Base-by-base conservation (phyloP, 2,888 invertebrate species). In the Osmoderma eremita region DNA sequence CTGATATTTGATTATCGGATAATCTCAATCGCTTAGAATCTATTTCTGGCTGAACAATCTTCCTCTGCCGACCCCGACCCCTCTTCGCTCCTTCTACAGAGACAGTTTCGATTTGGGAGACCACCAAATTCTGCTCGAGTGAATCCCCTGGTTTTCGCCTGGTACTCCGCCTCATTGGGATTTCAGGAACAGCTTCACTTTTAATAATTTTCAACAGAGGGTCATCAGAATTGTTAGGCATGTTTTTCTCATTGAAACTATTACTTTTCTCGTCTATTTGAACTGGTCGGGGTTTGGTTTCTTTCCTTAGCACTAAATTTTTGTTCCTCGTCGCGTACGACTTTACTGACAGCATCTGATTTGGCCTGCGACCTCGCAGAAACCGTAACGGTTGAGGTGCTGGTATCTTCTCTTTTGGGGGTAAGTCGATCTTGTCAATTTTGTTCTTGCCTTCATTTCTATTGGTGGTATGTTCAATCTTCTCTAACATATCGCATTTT, bases 11-110 rank as follows among this genome's bases (percentile, higher is more conserved):
- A 63, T 50, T 63, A 41, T 63, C 42, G n/a, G 63, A 63, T 5
- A 63, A 30, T 15, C 50, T 41, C 20, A 63, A 42, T 39, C 63
- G 49, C 24, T 63, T 63, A 13, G 63, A 56, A 56, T 65, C 64
- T 0, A 41, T 30, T 13, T 64, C 56, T n/a, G 15, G 10, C 48
- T 56, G 54, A 2, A 13, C 1, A 3, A 17, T 45, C 13, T 65
- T 49, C 36, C 38, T 54, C 18, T 22, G 42, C 15, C 50, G 53
- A 2, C 51, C 53, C 22, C 53, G 41, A 8, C 17, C n/a, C 20
- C 51, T 51, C 24, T 51, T 58, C 6, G 13, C 10, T 15, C n/a
- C 15, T 13, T 42, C 58, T 3, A 24, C 12, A 6, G 58, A 10
- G 38, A 3, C 10, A 13, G 4, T 17, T 36, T 62, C 17, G 30